Conservation (phyloP, 1,140 invertebrate species). For the Hylyphantes graminicola region DNA sequence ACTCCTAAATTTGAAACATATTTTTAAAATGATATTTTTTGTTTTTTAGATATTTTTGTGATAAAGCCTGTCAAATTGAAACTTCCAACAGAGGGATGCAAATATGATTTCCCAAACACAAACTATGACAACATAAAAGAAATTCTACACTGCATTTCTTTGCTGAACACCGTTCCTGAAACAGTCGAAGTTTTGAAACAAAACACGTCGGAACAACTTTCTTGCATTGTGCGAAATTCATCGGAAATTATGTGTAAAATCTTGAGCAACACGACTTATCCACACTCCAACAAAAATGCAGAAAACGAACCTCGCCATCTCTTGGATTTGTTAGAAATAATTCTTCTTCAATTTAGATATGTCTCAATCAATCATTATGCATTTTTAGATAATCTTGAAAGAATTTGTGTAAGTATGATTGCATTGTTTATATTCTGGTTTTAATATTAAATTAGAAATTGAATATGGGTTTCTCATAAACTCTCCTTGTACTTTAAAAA, state of each 20-base stretch:
- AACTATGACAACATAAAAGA: slow-evolving; percentile 80
- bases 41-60: slow-evolving; percentile 32
- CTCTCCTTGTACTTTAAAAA: too few relatives aligned
- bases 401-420: slow-evolving; percentile 39
- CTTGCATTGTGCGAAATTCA: slow-evolving; percentile 80
- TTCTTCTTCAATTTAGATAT: slow-evolving; percentile 81
- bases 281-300: slow-evolving; percentile 10
- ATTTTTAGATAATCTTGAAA: slow-evolving; percentile 43
- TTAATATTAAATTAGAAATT: background rate
- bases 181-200: slow-evolving; percentile 84
- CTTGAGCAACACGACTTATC: slow-evolving; percentile 6
- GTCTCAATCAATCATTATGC: slow-evolving; percentile 77
- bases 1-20: too few relatives aligned
- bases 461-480: too few relatives aligned
- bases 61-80: slow-evolving; percentile 12
- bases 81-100: slow-evolving; percentile 71
- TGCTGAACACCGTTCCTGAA: slow-evolving; percentile 85
- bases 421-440: background rate
- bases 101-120: slow-evolving; percentile 75
- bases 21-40: background rate
- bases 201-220: slow-evolving; percentile 82
- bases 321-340: slow-evolving; percentile 69
- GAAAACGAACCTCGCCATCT: slow-evolving; percentile 63
- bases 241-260: slow-evolving; percentile 79
- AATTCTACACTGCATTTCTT: slow-evolving; percentile 85